Evolutionary conservation across 2,888 invertebrate genomes (phyloP), one percentile per base, ranked within the genome.

Genomic region (Conistra vaccinii): DNA sequence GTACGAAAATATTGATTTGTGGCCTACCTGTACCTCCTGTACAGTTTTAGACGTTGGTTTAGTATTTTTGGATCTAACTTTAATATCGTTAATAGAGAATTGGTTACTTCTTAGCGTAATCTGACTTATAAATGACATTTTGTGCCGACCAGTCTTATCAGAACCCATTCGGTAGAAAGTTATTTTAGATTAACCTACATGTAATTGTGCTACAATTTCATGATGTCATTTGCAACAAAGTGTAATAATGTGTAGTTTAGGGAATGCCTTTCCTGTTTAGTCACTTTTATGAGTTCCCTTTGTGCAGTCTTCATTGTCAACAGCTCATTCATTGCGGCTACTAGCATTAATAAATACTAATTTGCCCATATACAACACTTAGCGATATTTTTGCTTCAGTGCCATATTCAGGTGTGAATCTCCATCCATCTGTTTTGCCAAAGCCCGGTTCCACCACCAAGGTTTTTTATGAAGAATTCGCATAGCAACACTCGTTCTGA

Each of bases 1-100:
- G 73, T 80, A 77, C 71, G 55, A 70, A 73, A 76, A 78, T 82
- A 85, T 86, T 80, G 89, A 84, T 89, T 83, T 45, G 45, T 66
- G 32, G 45, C n/a, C 66, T 32, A 57, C 65, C 51, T 62, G 23
- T 32, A 57, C 65, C 51, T 62, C 23, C 51, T 51, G 32, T 61
- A 42, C 26, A 29, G 17, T 63, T 80, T 71, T 66, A 62, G 66
- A 66, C 17, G 23, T 62, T n/a, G 6, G n/a, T 35, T 57, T 12
- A 26, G 42, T 83, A 73, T 83, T 73, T 78, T 78, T 68, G 29
- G 57, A 26, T 23, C 3, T 42, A 6, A 9, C 6, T 53, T 45
- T 63, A 32, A 35, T 39, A 55, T 57, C 45, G 3, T 45, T n/a
- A 26, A 10, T 1, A 45, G 1, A 17, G 6, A 39, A 1, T 14